A percentile compares a stretch with the other conserved stretches of the same genome.
Conservation (phyloP, 1,140 invertebrate species). For the Paramacrobiotus metropolitanus region DNA sequence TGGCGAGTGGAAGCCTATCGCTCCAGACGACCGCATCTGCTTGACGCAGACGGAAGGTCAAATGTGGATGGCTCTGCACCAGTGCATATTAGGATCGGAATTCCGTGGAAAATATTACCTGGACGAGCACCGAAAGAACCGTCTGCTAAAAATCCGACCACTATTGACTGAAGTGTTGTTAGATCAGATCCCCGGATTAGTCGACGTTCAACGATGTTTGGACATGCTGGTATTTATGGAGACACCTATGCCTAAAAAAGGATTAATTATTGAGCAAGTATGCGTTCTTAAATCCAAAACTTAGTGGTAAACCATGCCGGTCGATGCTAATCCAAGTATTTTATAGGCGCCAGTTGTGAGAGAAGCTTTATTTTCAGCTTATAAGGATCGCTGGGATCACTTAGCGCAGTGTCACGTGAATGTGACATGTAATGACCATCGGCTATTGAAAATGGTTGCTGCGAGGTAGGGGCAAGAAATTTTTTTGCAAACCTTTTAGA, state of each 20-base stretch:
- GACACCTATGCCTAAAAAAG: conserved; percentile 19
- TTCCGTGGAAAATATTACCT: conserved; percentile 24
- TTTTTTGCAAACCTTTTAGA: too few species aligned
- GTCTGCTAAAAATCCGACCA: conserved; percentile 19
- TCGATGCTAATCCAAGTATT: background rate
- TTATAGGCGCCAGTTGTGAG: conserved; percentile 21
- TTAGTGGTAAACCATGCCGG: background rate
- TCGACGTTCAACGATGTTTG: conserved; percentile 20
- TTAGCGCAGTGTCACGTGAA: conserved; percentile 21
- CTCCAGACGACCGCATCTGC: conserved; percentile 18
- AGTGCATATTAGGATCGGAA: conserved; percentile 19
- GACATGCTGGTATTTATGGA: conserved; percentile 24
- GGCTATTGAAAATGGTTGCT: background rate
- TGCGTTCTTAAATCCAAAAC: background rate
- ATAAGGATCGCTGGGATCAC: conserved; percentile 22
- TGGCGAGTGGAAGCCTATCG: conserved; percentile 21
- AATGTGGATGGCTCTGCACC: conserved; percentile 23
- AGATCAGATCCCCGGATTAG: conserved; percentile 23
- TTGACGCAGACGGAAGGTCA: conserved; percentile 25
- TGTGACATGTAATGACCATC: background rate
- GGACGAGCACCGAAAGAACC: conserved; percentile 22
- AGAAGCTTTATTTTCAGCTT: conserved; percentile 17
- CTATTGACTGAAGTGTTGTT: conserved; percentile 22
- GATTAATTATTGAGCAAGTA: conserved; percentile 25
- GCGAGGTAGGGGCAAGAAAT: background rate